phyloP scores from a whole-genome alignment of 2,113 vertebrate genomes.

The Phodopus roborovskii region DNA sequence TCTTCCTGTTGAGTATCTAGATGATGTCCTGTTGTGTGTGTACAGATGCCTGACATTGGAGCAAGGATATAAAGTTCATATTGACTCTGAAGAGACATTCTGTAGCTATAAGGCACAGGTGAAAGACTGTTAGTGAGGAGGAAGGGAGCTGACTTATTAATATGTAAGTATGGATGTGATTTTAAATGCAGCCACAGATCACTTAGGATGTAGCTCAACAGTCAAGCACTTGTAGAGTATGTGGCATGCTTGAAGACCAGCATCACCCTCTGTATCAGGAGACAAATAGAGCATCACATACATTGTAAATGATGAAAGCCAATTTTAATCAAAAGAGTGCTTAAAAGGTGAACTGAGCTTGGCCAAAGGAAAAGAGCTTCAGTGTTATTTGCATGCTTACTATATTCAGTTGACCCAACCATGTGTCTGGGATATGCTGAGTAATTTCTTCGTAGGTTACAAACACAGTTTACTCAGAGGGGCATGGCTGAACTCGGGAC shows the following conservation, averaged over 20 bases:
- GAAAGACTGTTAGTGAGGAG: neutral
- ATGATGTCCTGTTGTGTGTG: constrained; percentile 11
- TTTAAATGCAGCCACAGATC: neutral
- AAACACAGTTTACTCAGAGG: neutral
- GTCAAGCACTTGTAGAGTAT: neutral
- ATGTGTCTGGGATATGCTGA: neutral
- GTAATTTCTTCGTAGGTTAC: constrained; percentile 30
- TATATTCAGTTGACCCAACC: neutral
- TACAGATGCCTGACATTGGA: constrained; percentile 33
- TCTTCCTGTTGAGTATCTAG: constrained; percentile 5
- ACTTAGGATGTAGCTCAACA: neutral
- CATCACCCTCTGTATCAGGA: neutral
- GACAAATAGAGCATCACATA: neutral
- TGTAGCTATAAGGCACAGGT: neutral
- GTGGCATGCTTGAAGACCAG: neutral
- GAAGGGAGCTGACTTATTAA: neutral
- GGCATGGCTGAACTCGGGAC: neutral
- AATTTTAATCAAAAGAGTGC: neutral
- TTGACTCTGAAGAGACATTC: constrained; percentile 28
- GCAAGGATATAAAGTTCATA: constrained; percentile 30
- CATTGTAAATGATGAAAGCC: neutral
- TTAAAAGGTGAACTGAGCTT: constrained; percentile 7
- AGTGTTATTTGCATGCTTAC: neutral
- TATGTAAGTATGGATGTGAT: constrained; percentile 22
- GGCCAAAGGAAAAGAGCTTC: neutral